Percentiles rank a stretch among this genome's conserved stretches.
These are phyloP conservation scores for Leucopsar rothschildi DNA, from an alignment of 2,113 vertebrate species.

Conservation along the genomic window DNA sequence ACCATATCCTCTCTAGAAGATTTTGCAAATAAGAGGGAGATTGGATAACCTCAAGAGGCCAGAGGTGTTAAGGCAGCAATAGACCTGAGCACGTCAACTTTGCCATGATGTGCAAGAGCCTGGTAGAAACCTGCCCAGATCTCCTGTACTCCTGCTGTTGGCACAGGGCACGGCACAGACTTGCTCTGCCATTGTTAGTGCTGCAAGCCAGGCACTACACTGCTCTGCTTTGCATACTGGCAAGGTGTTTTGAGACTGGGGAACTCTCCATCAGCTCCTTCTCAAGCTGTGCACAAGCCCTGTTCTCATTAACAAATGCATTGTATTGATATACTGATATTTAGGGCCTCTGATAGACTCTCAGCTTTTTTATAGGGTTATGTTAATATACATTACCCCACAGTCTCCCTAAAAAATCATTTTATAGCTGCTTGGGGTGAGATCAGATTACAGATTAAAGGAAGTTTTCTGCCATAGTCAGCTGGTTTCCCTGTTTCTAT, in stretches of 20 bases:
- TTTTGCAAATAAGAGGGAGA: not conserved
- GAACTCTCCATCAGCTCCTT: not conserved
- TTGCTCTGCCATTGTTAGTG: not conserved
- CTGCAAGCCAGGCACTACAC: accelerated
- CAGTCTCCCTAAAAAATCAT: not conserved
- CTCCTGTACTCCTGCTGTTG: not conserved
- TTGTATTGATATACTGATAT: not conserved
- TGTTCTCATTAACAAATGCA: not conserved
- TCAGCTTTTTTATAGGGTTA: not conserved
- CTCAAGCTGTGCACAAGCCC: not conserved
- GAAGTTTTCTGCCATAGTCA: not conserved
- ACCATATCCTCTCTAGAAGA: not conserved
- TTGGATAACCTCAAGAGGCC: not conserved
- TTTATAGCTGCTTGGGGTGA: not conserved
- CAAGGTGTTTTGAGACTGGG: not conserved
- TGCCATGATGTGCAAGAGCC: accelerated
- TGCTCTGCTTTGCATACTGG: accelerated
- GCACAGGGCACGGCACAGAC: accelerated
- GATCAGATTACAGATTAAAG: not conserved
- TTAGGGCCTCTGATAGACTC: not conserved
- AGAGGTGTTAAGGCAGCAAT: not conserved
- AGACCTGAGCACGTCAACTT: not conserved
- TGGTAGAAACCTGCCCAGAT: not conserved
- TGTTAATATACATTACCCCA: not conserved
- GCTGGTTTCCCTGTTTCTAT: not conserved